These are phyloP conservation scores for Notodonta ziczac DNA, from an alignment of 2,888 invertebrate species.

Conservation along the genomic window DNA sequence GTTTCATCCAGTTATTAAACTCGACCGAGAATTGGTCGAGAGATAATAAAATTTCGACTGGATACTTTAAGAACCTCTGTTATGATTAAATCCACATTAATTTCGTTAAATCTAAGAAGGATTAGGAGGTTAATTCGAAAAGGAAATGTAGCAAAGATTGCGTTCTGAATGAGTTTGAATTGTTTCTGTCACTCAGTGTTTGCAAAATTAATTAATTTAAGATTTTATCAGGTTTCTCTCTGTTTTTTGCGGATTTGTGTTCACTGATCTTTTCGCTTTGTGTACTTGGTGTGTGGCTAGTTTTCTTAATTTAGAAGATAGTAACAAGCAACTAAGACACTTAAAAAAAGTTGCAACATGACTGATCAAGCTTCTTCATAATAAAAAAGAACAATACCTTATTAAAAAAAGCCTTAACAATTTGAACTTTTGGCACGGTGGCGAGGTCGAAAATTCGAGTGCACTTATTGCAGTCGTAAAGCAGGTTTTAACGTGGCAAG, in stretches of 20 bases:
- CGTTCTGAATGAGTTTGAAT: slow-evolving; percentile 29
- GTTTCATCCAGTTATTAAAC: slow-evolving; percentile 45
- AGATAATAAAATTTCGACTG: slow-evolving; percentile 52
- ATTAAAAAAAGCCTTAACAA: background rate
- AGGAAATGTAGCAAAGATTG: slow-evolving; percentile 33
- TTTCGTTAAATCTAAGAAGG: slow-evolving; percentile 62
- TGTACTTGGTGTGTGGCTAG: too few species aligned
- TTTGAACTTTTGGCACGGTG: slow-evolving; percentile 26
- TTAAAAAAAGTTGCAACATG: too few species aligned
- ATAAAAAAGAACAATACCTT: too few species aligned
- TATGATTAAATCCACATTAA: slow-evolving; percentile 62
- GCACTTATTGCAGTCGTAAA: slow-evolving; percentile 64
- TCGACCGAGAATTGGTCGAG: slow-evolving; percentile 33
- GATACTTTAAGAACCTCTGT: slow-evolving; percentile 45
- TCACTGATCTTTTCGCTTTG: background rate
- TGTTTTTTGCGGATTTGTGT: slow-evolving; percentile 9
- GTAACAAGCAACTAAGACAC: too few species aligned
- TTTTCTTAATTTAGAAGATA: too few species aligned
- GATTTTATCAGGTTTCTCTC: slow-evolving; percentile 38
- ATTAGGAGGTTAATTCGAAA: slow-evolving; percentile 47
- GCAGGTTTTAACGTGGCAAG: slow-evolving; percentile 55
- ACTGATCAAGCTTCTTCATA: too few species aligned
- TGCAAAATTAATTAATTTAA: slow-evolving; percentile 47
- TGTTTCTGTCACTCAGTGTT: slow-evolving; percentile 30
- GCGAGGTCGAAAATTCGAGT: slow-evolving; percentile 38